A percentile compares a stretch with the other conserved stretches of the same genome.
phyloP scores from a whole-genome alignment of 2,113 vertebrate species.

The Panurus biarmicus region DNA sequence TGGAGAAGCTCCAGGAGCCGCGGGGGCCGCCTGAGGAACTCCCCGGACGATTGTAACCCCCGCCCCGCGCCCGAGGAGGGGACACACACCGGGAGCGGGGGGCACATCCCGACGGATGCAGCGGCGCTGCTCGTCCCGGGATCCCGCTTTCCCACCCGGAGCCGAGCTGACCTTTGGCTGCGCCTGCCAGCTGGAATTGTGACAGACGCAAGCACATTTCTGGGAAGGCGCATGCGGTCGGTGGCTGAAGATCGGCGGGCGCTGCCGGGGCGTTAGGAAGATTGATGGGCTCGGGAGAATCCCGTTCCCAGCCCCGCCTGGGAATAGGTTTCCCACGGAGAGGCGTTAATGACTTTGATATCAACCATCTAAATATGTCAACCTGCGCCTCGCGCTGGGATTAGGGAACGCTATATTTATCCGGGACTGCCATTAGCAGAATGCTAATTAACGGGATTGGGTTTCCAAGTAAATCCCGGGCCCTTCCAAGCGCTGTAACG shows the following conservation, averaged over 20 bases:
- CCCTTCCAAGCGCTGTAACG: conserved; percentile 65
- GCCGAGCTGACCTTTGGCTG: neutral
- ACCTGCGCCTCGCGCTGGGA: conserved; percentile 43
- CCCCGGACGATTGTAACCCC: too few species aligned
- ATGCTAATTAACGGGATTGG: conserved; percentile 69
- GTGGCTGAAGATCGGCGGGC: conserved; percentile 66
- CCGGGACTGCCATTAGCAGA: conserved; percentile 71
- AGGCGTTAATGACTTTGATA: conserved; percentile 74
- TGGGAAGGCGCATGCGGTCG: conserved; percentile 65
- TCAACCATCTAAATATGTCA: conserved; percentile 71
- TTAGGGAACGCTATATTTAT: conserved; percentile 68
- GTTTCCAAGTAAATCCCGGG: conserved; percentile 68
- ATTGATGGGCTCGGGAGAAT: conserved; percentile 67
- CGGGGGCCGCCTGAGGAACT: neutral
- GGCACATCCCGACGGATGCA: neutral
- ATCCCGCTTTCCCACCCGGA: neutral
- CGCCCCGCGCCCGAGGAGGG: too few species aligned
- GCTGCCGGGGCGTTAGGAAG: conserved; percentile 68
- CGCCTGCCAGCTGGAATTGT: neutral
- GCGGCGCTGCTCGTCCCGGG: fast-evolving
- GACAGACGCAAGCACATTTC: conserved; percentile 77
- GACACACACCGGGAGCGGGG: neutral
- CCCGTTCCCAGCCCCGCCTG: conserved; percentile 48
- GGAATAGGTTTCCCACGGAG: conserved; percentile 51
- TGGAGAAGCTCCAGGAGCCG: neutral